Percentiles rank a stretch among this genome's conserved stretches.
phyloP scores from a whole-genome alignment of 2,888 invertebrate genomes.

The Ceramica pisi region DNA sequence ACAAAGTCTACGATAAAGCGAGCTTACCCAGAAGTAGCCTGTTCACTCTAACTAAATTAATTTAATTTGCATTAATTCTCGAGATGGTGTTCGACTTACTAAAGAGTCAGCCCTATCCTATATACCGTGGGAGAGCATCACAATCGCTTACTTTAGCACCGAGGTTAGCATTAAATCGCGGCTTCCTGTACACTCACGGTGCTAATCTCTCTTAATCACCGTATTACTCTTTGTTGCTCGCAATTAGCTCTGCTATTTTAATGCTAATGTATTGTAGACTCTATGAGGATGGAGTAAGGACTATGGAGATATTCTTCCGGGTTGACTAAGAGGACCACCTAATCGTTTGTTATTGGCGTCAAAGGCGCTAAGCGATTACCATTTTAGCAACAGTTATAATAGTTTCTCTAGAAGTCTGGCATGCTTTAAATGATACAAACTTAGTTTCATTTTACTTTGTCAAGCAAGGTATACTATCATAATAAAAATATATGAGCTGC shows the following conservation, averaged over 20 bases:
- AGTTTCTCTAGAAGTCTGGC: neutral
- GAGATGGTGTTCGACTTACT: neutral
- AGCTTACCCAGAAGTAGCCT: too few relatives aligned
- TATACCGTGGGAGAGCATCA: constrained; percentile 30
- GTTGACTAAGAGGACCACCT: constrained; percentile 19
- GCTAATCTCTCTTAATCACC: constrained; percentile 44
- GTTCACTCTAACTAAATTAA: too few relatives aligned
- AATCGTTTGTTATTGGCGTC: constrained; percentile 2
- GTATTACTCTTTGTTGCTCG: constrained; percentile 34
- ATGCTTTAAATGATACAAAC: neutral
- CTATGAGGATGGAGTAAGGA: constrained; percentile 10
- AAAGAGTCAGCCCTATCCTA: constrained; percentile 34
- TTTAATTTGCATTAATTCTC: too few relatives aligned
- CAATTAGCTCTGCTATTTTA: constrained; percentile 16
- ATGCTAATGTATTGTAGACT: neutral
- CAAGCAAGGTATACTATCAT: neutral
- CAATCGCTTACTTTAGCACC: constrained; percentile 30
- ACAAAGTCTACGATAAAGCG: too few relatives aligned
- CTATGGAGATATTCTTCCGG: constrained; percentile 32
- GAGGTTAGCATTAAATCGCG: constrained; percentile 44
- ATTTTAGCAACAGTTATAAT: neutral
- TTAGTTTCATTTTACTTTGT: neutral
- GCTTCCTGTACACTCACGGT: constrained; percentile 32
- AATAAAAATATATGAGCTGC: too few relatives aligned
- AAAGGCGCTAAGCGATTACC: constrained; percentile 9